Conservation (phyloP, 1,140 invertebrate genomes). For the Agrypnia vestita region DNA sequence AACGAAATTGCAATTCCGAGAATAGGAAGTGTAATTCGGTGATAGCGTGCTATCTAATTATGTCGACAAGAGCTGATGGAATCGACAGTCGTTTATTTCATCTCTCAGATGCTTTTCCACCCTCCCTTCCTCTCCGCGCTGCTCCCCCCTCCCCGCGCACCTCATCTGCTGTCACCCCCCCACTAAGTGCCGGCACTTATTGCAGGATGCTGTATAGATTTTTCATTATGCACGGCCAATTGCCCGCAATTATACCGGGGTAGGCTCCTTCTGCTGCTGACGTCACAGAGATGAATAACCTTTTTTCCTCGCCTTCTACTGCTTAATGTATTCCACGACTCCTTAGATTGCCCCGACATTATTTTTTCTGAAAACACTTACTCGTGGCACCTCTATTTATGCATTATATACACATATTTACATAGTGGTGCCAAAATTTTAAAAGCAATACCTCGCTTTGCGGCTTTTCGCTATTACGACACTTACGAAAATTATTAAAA, state of each 20-base stretch:
- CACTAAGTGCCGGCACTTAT: constrained; percentile 33
- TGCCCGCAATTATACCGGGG: constrained; percentile 33
- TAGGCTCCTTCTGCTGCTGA: constrained; percentile 20
- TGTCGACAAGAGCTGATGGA: too few species aligned
- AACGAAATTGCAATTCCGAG: too few species aligned
- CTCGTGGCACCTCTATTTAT: neutral
- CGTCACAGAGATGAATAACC: constrained; percentile 14
- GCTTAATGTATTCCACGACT: too few species aligned
- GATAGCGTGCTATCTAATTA: too few species aligned
- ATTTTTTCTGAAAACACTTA: neutral
- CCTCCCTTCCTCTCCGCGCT: neutral
- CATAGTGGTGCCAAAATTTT: too few species aligned
- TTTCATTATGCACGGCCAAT: constrained; percentile 45
- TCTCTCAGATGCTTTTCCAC: too few species aligned
- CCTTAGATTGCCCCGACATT: neutral
- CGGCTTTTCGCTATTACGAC: too few species aligned
- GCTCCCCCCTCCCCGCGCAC: neutral
- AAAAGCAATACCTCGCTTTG: too few species aligned
- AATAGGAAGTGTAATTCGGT: too few species aligned
- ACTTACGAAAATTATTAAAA: too few species aligned
- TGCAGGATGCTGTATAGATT: constrained; percentile 40
- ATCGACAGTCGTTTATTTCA: too few species aligned
- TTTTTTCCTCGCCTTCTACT: neutral
- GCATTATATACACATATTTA: too few species aligned
- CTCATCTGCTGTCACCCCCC: constrained; percentile 18